Evolutionary conservation across 2,113 vertebrate genomes (phyloP).

Genomic region (Prinia subflava): DNA sequence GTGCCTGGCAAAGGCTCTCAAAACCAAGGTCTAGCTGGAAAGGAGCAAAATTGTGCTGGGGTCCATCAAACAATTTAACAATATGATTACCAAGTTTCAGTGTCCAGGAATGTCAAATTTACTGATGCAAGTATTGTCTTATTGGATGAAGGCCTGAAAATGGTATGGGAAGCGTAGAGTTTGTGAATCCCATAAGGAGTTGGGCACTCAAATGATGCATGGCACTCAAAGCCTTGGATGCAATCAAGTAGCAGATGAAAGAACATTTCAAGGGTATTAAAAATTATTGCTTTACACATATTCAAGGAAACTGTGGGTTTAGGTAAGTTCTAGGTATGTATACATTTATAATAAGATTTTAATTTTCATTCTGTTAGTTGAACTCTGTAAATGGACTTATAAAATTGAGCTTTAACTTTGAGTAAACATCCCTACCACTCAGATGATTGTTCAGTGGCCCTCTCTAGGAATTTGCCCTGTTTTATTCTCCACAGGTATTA

Average conservation of each 20-base stretch:
- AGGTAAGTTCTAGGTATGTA: rapidly evolving
- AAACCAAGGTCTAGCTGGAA: neutral
- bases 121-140: neutral
- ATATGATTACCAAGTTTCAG: neutral
- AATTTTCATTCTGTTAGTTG: neutral
- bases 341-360: neutral
- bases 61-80: neutral
- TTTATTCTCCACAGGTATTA: neutral
- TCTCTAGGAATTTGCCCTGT: neutral
- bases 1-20: neutral
- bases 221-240: neutral
- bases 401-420: neutral
- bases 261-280: neutral
- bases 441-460: neutral
- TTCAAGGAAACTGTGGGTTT: neutral
- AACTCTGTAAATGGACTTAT: neutral
- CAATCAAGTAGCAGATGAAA: neutral
- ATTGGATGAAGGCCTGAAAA: neutral
- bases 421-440: neutral
- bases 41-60: neutral
- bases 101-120: neutral
- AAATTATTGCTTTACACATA: neutral
- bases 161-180: rapidly evolving
- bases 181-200: neutral
- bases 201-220: neutral